Percentiles rank a stretch among this genome's conserved stretches.
These are phyloP conservation scores for Drosophila quadrilineata DNA, from an alignment of 1,140 invertebrate species.

Conservation along the genomic window DNA sequence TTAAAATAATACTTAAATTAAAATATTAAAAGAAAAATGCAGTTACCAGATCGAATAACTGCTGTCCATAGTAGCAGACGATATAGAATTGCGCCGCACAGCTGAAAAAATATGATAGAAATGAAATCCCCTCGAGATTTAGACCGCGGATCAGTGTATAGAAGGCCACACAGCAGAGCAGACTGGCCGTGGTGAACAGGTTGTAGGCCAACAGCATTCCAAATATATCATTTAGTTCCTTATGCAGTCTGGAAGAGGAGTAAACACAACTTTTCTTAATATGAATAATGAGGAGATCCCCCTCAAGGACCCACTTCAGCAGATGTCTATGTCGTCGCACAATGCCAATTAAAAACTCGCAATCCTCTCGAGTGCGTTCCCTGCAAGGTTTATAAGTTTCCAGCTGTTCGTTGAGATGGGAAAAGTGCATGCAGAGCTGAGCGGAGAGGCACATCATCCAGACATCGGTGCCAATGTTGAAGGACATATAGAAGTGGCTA, in stretches of 20 bases:
- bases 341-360: slow-evolving; percentile 17
- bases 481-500: slow-evolving; percentile 14
- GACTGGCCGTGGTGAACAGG: slow-evolving; percentile 36
- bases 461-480: slow-evolving; percentile 15
- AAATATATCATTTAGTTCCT: slow-evolving; percentile 42
- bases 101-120: slow-evolving; percentile 30
- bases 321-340: slow-evolving; percentile 29
- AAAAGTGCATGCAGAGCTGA: slow-evolving; percentile 17
- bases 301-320: slow-evolving; percentile 5
- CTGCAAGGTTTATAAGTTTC: neutral
- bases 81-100: slow-evolving; percentile 44
- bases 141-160: slow-evolving; percentile 33
- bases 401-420: neutral
- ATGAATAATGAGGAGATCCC: neutral
- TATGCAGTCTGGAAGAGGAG: slow-evolving; percentile 30
- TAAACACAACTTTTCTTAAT: neutral
- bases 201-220: slow-evolving; percentile 46
- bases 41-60: slow-evolving; percentile 41
- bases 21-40: neutral
- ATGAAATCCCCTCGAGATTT: slow-evolving; percentile 34
- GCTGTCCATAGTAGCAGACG: slow-evolving; percentile 47
- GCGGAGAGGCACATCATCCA: slow-evolving; percentile 15
- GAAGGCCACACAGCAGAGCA: slow-evolving; percentile 36
- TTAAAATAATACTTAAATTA: neutral
- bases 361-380: neutral